Evolutionary conservation across 2,888 invertebrate genomes (phyloP).

Genomic region (Pammene aurita): DNA sequence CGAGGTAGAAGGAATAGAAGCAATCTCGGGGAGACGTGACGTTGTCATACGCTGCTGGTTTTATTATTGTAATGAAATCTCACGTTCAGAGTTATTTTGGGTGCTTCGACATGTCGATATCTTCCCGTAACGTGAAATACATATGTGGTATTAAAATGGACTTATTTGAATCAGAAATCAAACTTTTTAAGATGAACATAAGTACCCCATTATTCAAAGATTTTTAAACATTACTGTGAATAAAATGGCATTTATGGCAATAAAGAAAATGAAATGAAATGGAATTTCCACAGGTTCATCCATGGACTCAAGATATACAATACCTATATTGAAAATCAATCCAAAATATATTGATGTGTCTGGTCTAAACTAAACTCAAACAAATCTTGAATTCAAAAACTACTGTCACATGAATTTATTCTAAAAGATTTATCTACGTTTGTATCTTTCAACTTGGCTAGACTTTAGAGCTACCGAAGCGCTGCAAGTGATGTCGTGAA

Average conservation of each 20-base stretch:
- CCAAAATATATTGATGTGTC: neutral
- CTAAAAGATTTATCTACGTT: neutral
- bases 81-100: constrained; percentile 25
- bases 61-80: constrained; percentile 28
- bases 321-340: too few species aligned
- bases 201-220: too few species aligned
- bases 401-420: neutral
- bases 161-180: too few species aligned
- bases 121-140: neutral
- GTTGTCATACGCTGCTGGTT: constrained; percentile 42
- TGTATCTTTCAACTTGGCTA: constrained; percentile 1
- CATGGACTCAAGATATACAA: too few species aligned
- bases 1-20: constrained; percentile 46
- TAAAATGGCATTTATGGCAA: too few species aligned
- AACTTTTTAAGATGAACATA: too few species aligned
- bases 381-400: neutral
- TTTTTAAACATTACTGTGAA: too few species aligned
- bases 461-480: constrained; percentile 1
- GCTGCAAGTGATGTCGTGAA: constrained; percentile 22
- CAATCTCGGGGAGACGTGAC: constrained; percentile 57
- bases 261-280: too few species aligned
- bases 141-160: neutral
- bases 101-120: too few species aligned
- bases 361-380: neutral
- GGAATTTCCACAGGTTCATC: too few species aligned